Conservation (phyloP, 2,797 vertebrate species). For the Cirrhinus mrigala region DNA sequence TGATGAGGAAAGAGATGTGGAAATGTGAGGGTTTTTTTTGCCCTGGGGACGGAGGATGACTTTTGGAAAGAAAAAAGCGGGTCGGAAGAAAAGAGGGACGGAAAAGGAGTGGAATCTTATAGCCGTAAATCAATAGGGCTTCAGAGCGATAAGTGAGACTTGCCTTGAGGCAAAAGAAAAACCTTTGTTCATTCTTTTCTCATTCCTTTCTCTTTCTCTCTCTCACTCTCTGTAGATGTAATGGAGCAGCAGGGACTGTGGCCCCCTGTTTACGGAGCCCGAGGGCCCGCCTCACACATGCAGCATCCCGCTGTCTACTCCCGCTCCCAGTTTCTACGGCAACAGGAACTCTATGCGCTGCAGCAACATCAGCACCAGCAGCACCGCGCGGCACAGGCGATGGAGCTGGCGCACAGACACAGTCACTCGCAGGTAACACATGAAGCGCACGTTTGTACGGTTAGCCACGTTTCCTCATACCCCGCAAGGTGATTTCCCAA, state of each 20-base stretch:
- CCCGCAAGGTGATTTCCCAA: slow-evolving; percentile 43
- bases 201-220: slow-evolving; percentile 34
- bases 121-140: slow-evolving; percentile 52
- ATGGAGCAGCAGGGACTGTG: slow-evolving; percentile 94
- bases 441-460: neutral
- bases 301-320: slow-evolving; percentile 93
- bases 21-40: slow-evolving; percentile 15
- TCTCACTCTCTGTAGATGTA: slow-evolving; percentile 80
- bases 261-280: slow-evolving; percentile 89
- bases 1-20: slow-evolving; percentile 45
- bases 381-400: slow-evolving; percentile 70
- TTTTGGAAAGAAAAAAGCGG: slow-evolving; percentile 35
- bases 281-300: slow-evolving; percentile 89
- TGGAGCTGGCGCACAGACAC: slow-evolving; percentile 80
- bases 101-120: slow-evolving; percentile 24
- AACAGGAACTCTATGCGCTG: slow-evolving; percentile 91
- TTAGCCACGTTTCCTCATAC: slow-evolving; percentile 13
- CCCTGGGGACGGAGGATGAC: slow-evolving; percentile 27
- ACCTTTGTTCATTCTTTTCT: slow-evolving; percentile 36
- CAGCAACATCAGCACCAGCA: slow-evolving; percentile 84
- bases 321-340: slow-evolving; percentile 89
- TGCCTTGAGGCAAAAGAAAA: slow-evolving; percentile 36
- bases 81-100: slow-evolving; percentile 26
- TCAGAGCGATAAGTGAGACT: slow-evolving; percentile 46
- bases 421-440: slow-evolving; percentile 77